phyloP scores from a whole-genome alignment of 2,888 invertebrate species.

The Acronicta leporina region DNA sequence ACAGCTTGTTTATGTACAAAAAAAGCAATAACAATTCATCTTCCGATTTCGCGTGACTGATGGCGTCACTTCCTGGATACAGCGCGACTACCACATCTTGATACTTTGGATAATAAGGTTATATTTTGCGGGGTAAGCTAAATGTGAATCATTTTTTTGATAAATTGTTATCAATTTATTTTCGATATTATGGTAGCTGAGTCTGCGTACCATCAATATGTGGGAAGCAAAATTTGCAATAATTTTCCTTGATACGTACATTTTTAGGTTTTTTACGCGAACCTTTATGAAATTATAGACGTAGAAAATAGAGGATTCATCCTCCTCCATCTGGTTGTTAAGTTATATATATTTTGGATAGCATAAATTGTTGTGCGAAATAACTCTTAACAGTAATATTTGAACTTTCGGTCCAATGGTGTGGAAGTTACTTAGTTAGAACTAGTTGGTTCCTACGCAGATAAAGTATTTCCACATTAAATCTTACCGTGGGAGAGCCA shows the following conservation, averaged over 20 bases:
- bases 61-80: slow-evolving; percentile 8
- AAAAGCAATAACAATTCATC: neutral
- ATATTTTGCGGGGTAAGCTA: neutral
- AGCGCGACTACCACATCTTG: neutral
- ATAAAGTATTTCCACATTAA: too few species aligned
- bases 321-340: too few species aligned
- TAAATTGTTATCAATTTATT: slow-evolving; percentile 6
- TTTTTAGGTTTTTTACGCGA: neutral
- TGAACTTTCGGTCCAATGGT: too few species aligned
- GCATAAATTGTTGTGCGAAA: too few species aligned
- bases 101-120: slow-evolving; percentile 3
- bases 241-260: neutral
- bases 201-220: neutral
- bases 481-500: too few species aligned
- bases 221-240: neutral
- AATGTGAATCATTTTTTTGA: slow-evolving; percentile 2
- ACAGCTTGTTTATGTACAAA: neutral
- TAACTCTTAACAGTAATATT: too few species aligned
- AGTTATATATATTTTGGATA: too few species aligned
- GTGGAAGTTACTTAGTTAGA: too few species aligned
- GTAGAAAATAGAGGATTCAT: too few species aligned
- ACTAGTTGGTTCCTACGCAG: too few species aligned
- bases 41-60: slow-evolving; percentile 4
- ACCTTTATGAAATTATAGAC: neutral
- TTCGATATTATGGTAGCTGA: slow-evolving; percentile 3